phyloP scores from a whole-genome alignment of 2,797 vertebrate species.

The Pyrocephalus nanus region DNA sequence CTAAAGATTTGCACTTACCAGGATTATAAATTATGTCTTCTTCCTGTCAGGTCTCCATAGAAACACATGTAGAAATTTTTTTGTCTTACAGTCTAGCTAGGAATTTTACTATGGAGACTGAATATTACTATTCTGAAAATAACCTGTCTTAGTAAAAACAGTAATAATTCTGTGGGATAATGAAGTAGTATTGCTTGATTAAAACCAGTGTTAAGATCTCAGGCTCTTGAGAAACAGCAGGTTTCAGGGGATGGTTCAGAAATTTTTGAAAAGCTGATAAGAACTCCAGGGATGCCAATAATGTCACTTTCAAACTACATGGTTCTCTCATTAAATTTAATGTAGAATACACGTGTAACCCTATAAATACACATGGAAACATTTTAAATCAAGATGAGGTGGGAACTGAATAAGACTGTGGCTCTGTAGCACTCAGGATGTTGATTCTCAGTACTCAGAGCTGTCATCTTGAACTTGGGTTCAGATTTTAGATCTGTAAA shows the following conservation, averaged over 20 bases:
- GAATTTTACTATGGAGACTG: not conserved
- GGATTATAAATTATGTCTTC: not conserved
- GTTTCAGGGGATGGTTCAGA: not conserved
- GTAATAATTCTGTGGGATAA: not conserved
- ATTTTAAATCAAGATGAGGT: not conserved
- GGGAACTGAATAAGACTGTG: not conserved
- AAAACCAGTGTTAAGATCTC: not conserved
- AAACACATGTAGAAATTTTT: not conserved
- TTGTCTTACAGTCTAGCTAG: not conserved
- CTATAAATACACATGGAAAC: not conserved
- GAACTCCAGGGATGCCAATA: not conserved
- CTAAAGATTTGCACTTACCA: not conserved
- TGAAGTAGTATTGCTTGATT: not conserved
- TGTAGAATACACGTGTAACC: not conserved
- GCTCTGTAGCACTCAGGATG: not conserved
- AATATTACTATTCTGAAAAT: not conserved
- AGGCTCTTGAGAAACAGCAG: not conserved
- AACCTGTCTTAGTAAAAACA: not conserved
- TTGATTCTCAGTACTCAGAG: not conserved
- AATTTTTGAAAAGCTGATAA: not conserved
- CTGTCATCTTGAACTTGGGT: not conserved
- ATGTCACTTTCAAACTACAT: not conserved
- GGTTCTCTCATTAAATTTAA: not conserved
- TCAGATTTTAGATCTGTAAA: not conserved
- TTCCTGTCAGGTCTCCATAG: slow-evolving; percentile 25